Evolutionary conservation across 2,888 invertebrate genomes (phyloP), one percentile per base, ranked within the genome.

Genomic region (Antitype chi): DNA sequence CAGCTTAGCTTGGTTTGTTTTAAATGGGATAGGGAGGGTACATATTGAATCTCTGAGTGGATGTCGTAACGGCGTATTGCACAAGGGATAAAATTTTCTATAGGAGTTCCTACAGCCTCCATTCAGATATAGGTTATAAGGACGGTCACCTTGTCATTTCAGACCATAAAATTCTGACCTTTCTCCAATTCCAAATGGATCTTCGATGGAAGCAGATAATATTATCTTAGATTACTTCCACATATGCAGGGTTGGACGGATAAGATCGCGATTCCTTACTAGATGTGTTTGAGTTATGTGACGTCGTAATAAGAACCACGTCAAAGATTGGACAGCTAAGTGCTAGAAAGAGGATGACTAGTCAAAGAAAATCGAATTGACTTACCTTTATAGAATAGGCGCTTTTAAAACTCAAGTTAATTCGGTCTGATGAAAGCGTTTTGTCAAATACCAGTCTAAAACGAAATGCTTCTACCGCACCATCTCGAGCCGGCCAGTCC

Each of bases 341-440:
- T 60, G 11, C 6, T 23, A 60, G 7, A 47, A 8, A 66, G 32
- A 15, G 32, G 5, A 49, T n/a, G 17, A 23, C 15, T 25, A 25
- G 8, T 5, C 0, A 20, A 47, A 6, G 9, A 67, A 67, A 49
- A 13, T 1, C 3, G 6, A 15, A 3, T 17, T 7, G 4, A 23
- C 15, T 47, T 47, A 9, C 8, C 25, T 15, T 66, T 49, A 5
- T 6, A 1, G 13, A 47, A 49, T 9, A n/a, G 47, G 2, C 5
- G 13, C 20, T 32, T 62, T 11, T 20, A 28, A 9, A 32, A 7
- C 8, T 47, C 32, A 28, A 49, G 20, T 47, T 17, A 60, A 53
- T 52, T 70, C 8, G 20, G 5, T 43, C 4, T 17, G 32, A 74
- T 68, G 57, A 77, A 68, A 70, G 57, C 67, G 32, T 62, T 68